A percentile compares a stretch with the other conserved stretches of the same genome.
Evolutionary conservation across 2,797 vertebrate genomes (phyloP).

Genomic region (Garrulus glandarius): DNA sequence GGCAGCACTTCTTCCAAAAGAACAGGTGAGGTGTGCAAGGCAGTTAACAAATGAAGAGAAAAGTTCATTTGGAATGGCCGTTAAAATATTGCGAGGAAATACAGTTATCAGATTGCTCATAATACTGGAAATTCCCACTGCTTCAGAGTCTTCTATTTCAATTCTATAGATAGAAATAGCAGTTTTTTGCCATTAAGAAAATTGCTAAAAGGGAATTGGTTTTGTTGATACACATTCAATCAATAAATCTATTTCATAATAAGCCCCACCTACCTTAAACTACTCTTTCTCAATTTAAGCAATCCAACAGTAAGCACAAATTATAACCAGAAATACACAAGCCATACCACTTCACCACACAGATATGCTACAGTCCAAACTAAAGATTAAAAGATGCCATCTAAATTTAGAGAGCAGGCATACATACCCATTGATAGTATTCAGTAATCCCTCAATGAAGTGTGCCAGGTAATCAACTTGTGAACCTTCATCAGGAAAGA

Average conservation of each 20-base stretch:
- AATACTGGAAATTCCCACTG: slow-evolving; percentile 95
- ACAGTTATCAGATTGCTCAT: slow-evolving; percentile 98
- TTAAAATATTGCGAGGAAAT: slow-evolving; percentile 92
- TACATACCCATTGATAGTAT: slow-evolving; percentile 97
- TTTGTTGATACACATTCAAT: background rate
- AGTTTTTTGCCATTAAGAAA: background rate
- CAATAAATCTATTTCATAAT: background rate
- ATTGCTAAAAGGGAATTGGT: background rate
- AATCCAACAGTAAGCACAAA: slow-evolving; percentile 5
- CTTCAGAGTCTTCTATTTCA: slow-evolving; percentile 98
- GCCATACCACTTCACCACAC: background rate
- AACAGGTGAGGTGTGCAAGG: slow-evolving; percentile 96
- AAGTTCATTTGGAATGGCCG: slow-evolving; percentile 92
- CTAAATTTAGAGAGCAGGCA: slow-evolving; percentile 55
- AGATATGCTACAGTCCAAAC: background rate
- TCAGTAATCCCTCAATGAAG: slow-evolving; percentile 96
- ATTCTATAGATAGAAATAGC: slow-evolving; percentile 80
- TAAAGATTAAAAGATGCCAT: slow-evolving; percentile 15
- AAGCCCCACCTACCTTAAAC: background rate
- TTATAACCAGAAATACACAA: background rate
- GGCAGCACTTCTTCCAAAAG: slow-evolving; percentile 95
- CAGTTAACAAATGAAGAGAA: slow-evolving; percentile 98
- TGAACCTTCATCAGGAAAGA: slow-evolving; percentile 95
- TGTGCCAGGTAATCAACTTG: slow-evolving; percentile 97
- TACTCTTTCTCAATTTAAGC: background rate